Evolutionary conservation across 2,888 invertebrate species (phyloP), one percentile per base, ranked within the genome.

Genomic region (Brachypterus glaber): DNA sequence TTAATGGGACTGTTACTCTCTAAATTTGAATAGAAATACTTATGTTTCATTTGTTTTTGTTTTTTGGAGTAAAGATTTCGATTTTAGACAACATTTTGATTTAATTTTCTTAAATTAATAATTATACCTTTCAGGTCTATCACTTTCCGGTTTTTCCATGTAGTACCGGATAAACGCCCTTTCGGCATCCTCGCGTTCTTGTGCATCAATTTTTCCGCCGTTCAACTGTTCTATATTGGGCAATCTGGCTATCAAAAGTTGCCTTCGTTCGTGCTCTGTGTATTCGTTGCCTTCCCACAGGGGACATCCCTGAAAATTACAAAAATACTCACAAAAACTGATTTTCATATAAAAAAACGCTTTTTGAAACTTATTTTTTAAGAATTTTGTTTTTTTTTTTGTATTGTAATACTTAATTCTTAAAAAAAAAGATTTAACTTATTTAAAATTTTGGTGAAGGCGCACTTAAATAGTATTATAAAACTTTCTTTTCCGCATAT

Each of bases 111-210:
- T n/a, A n/a, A n/a, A n/a, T n/a, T n/a, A n/a, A n/a, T 13, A 30
- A 31, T 31, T 13, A 12, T 53, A 82, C 85, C 87, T 81, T 49
- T 80, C 77, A 7, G 90, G 90, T 24, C 83, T 73, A 54, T 87
- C 85, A 39, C 80, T 77, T 64, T 85, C 85, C 1, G 87, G 82
- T 54, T 83, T 82, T 59, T 90, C 85, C 84, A 89, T 85, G 63
- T 87, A 93, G 60, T 88, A 82, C 41, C 95, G 74, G 52, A 95
- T 88, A 65, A 93, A 95, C 46, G 91, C 88, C 42, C 93, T 72
- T 63, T 95, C 95, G 9, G 93, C 87, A 57, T 90, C 85, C 63
- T 92, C 91, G 40, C 92, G 73, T 62, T 95, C 95, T 50, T 86
- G 84, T 0, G 72, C 73, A 21, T 80, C 79, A 49, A 95, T 88